A percentile compares a stretch with the other conserved stretches of the same genome.
These are phyloP conservation scores for Onthophagus sagittarius DNA, from an alignment of 2,888 invertebrate species.

Conservation along the genomic window DNA sequence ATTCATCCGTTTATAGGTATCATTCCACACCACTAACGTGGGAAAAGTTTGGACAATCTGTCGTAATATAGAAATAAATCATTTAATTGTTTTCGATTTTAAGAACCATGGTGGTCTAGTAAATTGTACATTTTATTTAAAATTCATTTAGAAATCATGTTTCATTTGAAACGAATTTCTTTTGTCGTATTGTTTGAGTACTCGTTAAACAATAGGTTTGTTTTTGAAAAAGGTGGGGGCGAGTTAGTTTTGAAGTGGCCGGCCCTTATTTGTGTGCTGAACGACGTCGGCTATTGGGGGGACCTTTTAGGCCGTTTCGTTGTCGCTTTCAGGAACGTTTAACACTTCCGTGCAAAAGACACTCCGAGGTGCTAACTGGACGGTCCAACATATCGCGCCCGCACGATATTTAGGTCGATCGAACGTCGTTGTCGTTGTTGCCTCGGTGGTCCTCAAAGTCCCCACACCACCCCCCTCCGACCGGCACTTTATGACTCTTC, in stretches of 20 bases:
- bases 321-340: slow-evolving; percentile 10
- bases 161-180: too few species aligned
- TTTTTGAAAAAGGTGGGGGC: not conserved
- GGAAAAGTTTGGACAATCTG: not conserved
- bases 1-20: not conserved
- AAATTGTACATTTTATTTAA: too few species aligned
- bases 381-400: slow-evolving; percentile 2
- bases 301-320: slow-evolving; percentile 5
- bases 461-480: not conserved
- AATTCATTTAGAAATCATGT: too few species aligned
- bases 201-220: not conserved
- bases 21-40: not conserved
- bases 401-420: not conserved
- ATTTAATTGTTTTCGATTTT: not conserved
- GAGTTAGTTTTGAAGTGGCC: not conserved
- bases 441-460: not conserved
- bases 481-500: not conserved
- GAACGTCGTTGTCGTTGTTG: not conserved
- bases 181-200: not conserved
- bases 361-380: slow-evolving; percentile 6
- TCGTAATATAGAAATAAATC: not conserved
- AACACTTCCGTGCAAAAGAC: slow-evolving; percentile 13
- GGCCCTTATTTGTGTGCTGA: not conserved
- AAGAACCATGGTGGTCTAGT: too few species aligned
- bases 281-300: not conserved